Base-by-base conservation (phyloP, 1,140 invertebrate species). In the Maniola jurtina region DNA sequence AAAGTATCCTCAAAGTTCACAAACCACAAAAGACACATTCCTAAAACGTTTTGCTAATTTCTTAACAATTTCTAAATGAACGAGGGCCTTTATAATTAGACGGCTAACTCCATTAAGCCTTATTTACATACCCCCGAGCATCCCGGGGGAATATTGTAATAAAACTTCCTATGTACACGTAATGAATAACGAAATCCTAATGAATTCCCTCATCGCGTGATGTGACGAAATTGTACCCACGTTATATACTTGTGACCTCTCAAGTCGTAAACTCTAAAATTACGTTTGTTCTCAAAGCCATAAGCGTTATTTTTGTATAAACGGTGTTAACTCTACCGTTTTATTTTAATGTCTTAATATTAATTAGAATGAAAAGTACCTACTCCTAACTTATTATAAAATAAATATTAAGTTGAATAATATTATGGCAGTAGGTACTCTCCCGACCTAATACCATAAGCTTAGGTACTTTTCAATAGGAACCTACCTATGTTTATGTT, bases 111-210 rank as follows among this genome's bases (percentile, higher is more conserved):
- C 13, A 61, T 69, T 55, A 64, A 61, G 52, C 42, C 35, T 69
- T 70, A 66, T 66, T 70, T 66, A 70, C 58, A 70, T 66, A 67
- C 45, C 65, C 40, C 35, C 3, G 57, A 62, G 60, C 52, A 52
- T 38, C 65, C 66, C 71, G 38, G 25, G 60, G 64, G 66, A 57
- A 61, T 73, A 62, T 58, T 60, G 61, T 73, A 71, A 76, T 76
- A 71, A 73, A 76, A 71, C 66, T 76, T 71, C 58, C 63, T 63
- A 57, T 57, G 62, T 73, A 70, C 70, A 47, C 47, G 55, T 73
- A 69, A 73, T 70, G 70, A 70, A 72, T 68, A 75, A 76, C 61
- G 47, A 68, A 68, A 62, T 61, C 62, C 47, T 68, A 57, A 68
- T 62, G 61, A 68, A 62, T 38, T 58, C 35, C 56, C 50, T 59